phyloP scores from a whole-genome alignment of 2,113 vertebrate genomes.

The Perca fluviatilis region DNA sequence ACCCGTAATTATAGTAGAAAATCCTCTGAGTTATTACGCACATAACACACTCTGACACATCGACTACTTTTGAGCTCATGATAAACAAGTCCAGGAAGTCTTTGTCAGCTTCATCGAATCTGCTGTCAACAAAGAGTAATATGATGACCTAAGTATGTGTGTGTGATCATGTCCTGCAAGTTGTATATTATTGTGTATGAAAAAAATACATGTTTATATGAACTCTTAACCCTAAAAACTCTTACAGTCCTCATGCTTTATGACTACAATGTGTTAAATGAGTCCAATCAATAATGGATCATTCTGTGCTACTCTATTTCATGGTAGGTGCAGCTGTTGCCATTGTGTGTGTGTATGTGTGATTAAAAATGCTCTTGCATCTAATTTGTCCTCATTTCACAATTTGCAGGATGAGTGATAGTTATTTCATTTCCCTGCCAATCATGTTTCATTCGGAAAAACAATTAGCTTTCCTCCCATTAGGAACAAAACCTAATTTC shows the following conservation, averaged over 20 bases:
- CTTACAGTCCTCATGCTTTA: neutral
- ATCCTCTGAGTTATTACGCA: slow-evolving; percentile 14
- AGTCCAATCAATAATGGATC: slow-evolving; percentile 22
- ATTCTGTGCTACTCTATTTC: neutral
- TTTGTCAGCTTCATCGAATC: slow-evolving; percentile 25
- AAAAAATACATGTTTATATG: neutral
- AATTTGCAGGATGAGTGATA: slow-evolving; percentile 32
- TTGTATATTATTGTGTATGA: neutral
- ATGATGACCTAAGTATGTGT: neutral
- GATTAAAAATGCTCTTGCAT: slow-evolving; percentile 15
- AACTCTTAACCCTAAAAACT: slow-evolving; percentile 19
- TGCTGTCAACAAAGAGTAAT: slow-evolving; percentile 28
- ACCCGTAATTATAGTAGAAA: slow-evolving; percentile 17
- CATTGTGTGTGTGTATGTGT: slow-evolving; percentile 28
- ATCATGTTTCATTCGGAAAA: slow-evolving; percentile 42
- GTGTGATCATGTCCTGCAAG: neutral
- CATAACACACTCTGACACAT: slow-evolving; percentile 48
- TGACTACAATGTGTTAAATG: slow-evolving; percentile 5
- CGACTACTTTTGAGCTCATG: slow-evolving; percentile 13
- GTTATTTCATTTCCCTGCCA: slow-evolving; percentile 38
- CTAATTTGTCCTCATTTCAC: slow-evolving; percentile 45
- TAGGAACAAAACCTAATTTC: slow-evolving; percentile 59
- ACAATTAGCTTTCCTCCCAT: slow-evolving; percentile 61
- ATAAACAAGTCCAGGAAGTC: slow-evolving; percentile 28
- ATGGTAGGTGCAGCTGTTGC: slow-evolving; percentile 37